Evolutionary conservation across 30 jellyfish, hydroid and myxozoan species (phyloP), one percentile per base, ranked within the genome.

Genomic region (Cassiopea xamachana): DNA sequence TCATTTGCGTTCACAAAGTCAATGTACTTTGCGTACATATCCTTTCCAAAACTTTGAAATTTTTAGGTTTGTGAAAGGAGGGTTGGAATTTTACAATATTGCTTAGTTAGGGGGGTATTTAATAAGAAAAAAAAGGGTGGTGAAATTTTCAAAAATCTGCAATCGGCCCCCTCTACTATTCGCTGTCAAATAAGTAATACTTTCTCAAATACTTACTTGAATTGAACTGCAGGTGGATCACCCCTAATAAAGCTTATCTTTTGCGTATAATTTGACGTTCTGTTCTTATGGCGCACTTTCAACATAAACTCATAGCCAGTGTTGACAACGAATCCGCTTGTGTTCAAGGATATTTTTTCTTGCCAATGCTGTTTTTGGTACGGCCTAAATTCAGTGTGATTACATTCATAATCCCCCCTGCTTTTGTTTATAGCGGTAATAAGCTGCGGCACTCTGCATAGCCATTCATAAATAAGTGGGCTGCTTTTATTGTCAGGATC

Each of bases 401-500:
- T 80, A 47, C 84, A 77, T 16, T 10, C 80, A 46, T 50, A 77
- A 7, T 6, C 81, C 13, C 46, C 44, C 7, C 16, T 17, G 48
- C 90, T 67, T 16, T 50, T 17, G 74, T 51, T 83, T 16, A 16
- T 1, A 6, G 48, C 17, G 13, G 48, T 14, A 2, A 10, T 48
- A 4, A 60, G 14, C 2, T 61, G 27, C 6, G 17, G 27, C 1
- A 76, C 83, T 76, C 73, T 85, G 89, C 98, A 94, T 0, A 10
- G 44, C 98, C 98, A 94, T 48, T 75, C 84, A 44, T 82, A 94
- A 8, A 2, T 51, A 39, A 89, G 64, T 13, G 70, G 69, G 39
- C 17, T 73, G 16, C 85, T 62, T 39, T 55, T 48, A 43, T 80
- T 62, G 68, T 94, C 98, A 13, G 98, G 98, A 77, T 94, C 98